phyloP scores from a whole-genome alignment of 2,888 invertebrate species.

The Venustoraphidia nigricollis region DNA sequence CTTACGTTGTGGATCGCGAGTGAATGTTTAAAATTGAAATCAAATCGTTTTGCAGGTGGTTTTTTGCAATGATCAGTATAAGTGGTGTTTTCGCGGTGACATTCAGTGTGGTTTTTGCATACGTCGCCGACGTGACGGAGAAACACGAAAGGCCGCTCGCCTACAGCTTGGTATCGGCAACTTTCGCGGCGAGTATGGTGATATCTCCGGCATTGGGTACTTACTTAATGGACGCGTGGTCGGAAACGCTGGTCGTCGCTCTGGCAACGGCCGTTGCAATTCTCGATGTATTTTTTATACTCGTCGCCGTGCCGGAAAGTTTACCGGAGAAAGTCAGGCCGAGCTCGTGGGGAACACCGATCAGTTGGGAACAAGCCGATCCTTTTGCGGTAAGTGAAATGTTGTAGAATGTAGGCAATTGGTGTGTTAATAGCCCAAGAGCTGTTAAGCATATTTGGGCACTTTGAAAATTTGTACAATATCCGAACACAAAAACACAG shows the following conservation, averaged over 20 bases:
- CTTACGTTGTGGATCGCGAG: not conserved
- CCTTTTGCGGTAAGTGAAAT: conserved; percentile 64
- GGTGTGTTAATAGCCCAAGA: too few species aligned
- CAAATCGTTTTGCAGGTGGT: conserved; percentile 48
- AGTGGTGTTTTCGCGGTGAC: conserved; percentile 98
- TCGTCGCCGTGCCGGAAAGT: conserved; percentile 96
- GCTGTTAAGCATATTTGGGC: too few species aligned
- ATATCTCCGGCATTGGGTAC: conserved; percentile 95
- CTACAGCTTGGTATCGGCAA: conserved; percentile 92
- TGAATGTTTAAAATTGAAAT: conserved; percentile 4
- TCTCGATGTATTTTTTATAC: conserved; percentile 93
- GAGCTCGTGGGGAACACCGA: conserved; percentile 69
- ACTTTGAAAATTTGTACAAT: too few species aligned
- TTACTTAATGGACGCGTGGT: conserved; percentile 60
- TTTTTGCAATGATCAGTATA: conserved; percentile 97
- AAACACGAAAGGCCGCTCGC: conserved; percentile 89
- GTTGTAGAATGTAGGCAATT: too few species aligned
- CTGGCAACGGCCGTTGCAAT: conserved; percentile 91
- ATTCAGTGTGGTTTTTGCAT: conserved; percentile 98
- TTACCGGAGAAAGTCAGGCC: conserved; percentile 82
- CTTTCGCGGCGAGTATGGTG: conserved; percentile 97
- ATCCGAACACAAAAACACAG: too few species aligned
- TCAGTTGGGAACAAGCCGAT: conserved; percentile 97
- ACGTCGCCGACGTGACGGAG: conserved; percentile 98
- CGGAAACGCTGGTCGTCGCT: conserved; percentile 73